These are phyloP conservation scores for Manacus vitellinus DNA, from an alignment of 2,113 vertebrate species.

Conservation along the genomic window DNA sequence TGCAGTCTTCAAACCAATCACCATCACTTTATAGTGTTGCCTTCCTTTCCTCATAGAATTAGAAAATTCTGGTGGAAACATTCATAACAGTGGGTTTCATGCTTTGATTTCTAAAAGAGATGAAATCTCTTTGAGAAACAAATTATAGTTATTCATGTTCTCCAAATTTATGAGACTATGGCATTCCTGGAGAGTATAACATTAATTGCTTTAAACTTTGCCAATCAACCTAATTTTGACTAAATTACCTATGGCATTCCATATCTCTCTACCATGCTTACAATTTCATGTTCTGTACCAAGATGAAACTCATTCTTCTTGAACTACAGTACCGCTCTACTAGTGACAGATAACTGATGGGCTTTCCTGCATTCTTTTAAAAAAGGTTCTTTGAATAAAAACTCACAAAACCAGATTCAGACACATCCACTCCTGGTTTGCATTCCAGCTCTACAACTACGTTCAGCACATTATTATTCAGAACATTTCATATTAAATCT, in stretches of 20 bases:
- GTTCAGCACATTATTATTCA: neutral
- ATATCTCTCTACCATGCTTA: neutral
- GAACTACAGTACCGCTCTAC: neutral
- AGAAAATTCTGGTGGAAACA: neutral
- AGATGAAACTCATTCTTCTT: neutral
- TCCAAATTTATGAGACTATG: neutral
- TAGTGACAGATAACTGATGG: neutral
- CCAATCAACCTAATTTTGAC: neutral
- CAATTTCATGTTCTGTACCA: neutral
- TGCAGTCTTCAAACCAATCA: neutral
- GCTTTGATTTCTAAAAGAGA: neutral
- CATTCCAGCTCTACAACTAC: neutral
- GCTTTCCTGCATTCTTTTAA: neutral
- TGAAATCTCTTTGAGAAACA: neutral
- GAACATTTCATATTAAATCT: neutral
- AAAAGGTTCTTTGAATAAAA: neutral
- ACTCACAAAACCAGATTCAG: neutral
- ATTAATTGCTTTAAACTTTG: neutral
- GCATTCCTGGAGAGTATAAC: neutral
- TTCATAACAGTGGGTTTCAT: neutral
- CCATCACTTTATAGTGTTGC: neutral
- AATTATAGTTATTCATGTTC: neutral
- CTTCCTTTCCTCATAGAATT: neutral
- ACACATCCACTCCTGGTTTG: neutral
- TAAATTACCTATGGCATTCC: neutral